Percentiles rank a stretch among this genome's conserved stretches.
Conservation (phyloP, 2,888 invertebrate species). For the Epirrita christyi region DNA sequence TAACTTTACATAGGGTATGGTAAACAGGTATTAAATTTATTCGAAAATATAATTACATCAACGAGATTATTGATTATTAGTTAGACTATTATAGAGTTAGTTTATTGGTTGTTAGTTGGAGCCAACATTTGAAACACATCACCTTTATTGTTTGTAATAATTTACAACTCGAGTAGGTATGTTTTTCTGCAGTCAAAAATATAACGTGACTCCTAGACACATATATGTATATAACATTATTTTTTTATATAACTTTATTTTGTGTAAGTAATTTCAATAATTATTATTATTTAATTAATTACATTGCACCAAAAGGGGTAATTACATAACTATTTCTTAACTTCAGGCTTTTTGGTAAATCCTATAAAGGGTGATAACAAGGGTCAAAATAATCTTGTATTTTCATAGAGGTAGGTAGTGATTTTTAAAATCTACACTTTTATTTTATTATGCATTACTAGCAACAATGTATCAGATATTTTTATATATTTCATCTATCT, state of each 20-base stretch:
- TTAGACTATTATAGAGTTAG: too few relatives aligned
- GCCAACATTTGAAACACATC: slow-evolving; percentile 6
- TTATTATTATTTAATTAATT: slow-evolving; percentile 39
- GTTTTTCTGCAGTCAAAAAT: not conserved
- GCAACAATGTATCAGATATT: slow-evolving; percentile 18
- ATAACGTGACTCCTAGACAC: not conserved
- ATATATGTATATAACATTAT: not conserved
- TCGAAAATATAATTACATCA: slow-evolving; percentile 33
- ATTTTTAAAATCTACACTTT: slow-evolving; percentile 54
- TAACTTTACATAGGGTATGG: slow-evolving; percentile 76
- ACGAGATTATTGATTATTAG: slow-evolving; percentile 41
- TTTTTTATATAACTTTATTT: not conserved
- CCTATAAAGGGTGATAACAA: slow-evolving; percentile 54
- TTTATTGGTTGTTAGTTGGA: too few relatives aligned
- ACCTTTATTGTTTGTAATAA: not conserved
- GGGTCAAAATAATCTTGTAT: slow-evolving; percentile 57
- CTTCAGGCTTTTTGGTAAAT: slow-evolving; percentile 78
- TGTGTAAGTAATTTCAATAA: slow-evolving; percentile 3
- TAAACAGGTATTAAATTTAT: slow-evolving; percentile 55
- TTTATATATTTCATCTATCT: slow-evolving; percentile 16
- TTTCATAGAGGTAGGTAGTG: slow-evolving; percentile 71
- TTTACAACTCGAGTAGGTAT: not conserved
- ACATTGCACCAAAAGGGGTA: slow-evolving; percentile 70
- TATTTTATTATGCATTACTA: slow-evolving; percentile 57
- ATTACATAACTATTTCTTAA: slow-evolving; percentile 53